These are phyloP conservation scores for Epinephelus fuscoguttatus DNA, from an alignment of 2,113 vertebrate species.

Conservation along the genomic window DNA sequence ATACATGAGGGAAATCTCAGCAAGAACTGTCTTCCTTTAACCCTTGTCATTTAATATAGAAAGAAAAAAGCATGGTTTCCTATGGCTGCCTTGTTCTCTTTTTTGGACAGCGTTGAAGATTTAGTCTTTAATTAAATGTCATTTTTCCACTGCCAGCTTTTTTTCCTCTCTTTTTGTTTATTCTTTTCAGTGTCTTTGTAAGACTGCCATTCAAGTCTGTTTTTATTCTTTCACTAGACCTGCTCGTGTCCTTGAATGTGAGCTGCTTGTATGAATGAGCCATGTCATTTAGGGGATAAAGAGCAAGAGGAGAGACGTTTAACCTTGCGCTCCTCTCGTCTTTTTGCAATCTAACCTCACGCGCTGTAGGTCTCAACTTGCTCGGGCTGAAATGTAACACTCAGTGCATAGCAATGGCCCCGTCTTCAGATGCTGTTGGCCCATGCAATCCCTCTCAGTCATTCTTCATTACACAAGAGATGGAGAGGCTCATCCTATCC, in stretches of 20 bases:
- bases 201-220: slow-evolving; percentile 18
- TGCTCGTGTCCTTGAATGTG: slow-evolving; percentile 69
- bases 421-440: slow-evolving; percentile 74
- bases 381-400: slow-evolving; percentile 76
- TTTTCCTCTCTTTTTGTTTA: slow-evolving; percentile 11
- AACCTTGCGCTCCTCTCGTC: slow-evolving; percentile 70
- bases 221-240: slow-evolving; percentile 37
- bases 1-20: slow-evolving; percentile 44
- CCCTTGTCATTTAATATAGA: slow-evolving; percentile 44
- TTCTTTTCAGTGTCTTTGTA: slow-evolving; percentile 19
- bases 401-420: slow-evolving; percentile 79
- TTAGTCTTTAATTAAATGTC: slow-evolving; percentile 56
- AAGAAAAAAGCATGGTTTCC: neutral
- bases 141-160: slow-evolving; percentile 38
- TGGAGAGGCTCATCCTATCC: slow-evolving; percentile 78
- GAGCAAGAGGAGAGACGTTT: slow-evolving; percentile 73
- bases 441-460: slow-evolving; percentile 81
- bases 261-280: slow-evolving; percentile 72
- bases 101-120: slow-evolving; percentile 36
- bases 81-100: slow-evolving; percentile 1
- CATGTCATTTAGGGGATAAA: slow-evolving; percentile 77
- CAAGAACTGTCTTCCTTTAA: slow-evolving; percentile 37
- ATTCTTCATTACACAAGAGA: slow-evolving; percentile 84
- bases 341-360: slow-evolving; percentile 80
- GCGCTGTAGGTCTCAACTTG: slow-evolving; percentile 75